Base-by-base conservation (phyloP, 1,140 invertebrate species). In the Plutomurus gul region DNA sequence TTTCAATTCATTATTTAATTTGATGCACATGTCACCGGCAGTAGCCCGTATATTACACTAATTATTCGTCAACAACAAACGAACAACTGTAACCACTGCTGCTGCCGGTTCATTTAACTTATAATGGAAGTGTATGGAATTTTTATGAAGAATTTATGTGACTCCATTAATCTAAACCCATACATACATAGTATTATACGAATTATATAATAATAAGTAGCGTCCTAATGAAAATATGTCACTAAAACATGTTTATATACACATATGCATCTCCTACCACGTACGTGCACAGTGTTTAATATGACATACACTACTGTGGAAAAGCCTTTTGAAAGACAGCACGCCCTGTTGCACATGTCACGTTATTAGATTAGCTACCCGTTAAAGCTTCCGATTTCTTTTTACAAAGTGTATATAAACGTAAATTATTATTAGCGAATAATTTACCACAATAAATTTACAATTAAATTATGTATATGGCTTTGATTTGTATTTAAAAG, bases 21-120 rank as follows among this genome's bases (percentile, higher is more conserved):
- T 78, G 72, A 36, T 79, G 81, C 82, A 82, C 76, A 82, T 82
- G 82, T 74, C 78, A 76, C 30, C 25, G 11, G 72, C 43, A 70
- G n/a, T 77, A 37, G 16, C 56, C 70, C 46, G 37, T 13, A 18
- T 77, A 37, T 30, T 18, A n/a, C 4, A 30, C 43, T 27, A 25
- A 75, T 36, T 49, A 33, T 65, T n/a, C 27, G 3, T 27, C 7
- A 16, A 36, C 13, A 6, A n/a, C 27, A 27, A 33, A 11, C 51
- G n/a, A 30, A 11, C 56, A 65, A 65, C 30, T 65, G 56, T 65
- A 65, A 16, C 56, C 25, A 25, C 11, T 51, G 25, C 20, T 51
- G 20, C 8, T 0, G 20, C 5, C 6, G 11, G 20, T 22, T 22
- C n/a, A 51, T 51, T 25, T 25, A 11, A 51, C 25, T 51, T 51